Evolutionary conservation across 2,888 invertebrate genomes (phyloP).

Genomic region (Agrotis ipsilon): DNA sequence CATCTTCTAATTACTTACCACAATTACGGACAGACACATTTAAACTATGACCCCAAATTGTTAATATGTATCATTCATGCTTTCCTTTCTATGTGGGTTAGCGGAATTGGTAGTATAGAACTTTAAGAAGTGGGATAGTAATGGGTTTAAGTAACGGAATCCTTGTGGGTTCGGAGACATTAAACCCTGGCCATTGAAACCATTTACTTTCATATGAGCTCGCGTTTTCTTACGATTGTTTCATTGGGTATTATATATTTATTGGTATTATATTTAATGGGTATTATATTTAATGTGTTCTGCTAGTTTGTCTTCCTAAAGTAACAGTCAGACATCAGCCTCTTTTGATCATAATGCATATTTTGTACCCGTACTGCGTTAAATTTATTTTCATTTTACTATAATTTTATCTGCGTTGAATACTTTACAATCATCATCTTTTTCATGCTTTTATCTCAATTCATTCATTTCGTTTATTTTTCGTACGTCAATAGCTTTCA

Average conservation of each 20-base stretch:
- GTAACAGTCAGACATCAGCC: not conserved
- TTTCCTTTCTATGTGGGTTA: slow-evolving; percentile 35
- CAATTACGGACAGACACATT: slow-evolving; percentile 56
- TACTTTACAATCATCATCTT: not conserved
- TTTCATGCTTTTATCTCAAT: not conserved
- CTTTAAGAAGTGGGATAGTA: slow-evolving; percentile 8
- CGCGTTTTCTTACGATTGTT: not conserved
- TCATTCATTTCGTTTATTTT: not conserved
- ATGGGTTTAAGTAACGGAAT: slow-evolving; percentile 15
- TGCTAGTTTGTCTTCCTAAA: not conserved
- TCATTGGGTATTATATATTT: not conserved
- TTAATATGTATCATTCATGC: slow-evolving; percentile 48
- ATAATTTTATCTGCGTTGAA: too few species aligned
- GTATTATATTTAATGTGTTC: not conserved
- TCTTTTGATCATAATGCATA: not conserved
- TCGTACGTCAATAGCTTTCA: not conserved
- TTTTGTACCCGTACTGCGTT: not conserved
- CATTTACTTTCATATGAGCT: not conserved
- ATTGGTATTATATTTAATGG: too few species aligned
- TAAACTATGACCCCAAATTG: slow-evolving; percentile 63
- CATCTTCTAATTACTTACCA: slow-evolving; percentile 62
- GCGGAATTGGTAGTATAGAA: slow-evolving; percentile 28
- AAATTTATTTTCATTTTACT: too few species aligned
- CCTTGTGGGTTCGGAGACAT: slow-evolving; percentile 12
- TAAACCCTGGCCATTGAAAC: not conserved